Base-by-base conservation (phyloP, 1,140 invertebrate species). In the Trichoplusia ni region DNA sequence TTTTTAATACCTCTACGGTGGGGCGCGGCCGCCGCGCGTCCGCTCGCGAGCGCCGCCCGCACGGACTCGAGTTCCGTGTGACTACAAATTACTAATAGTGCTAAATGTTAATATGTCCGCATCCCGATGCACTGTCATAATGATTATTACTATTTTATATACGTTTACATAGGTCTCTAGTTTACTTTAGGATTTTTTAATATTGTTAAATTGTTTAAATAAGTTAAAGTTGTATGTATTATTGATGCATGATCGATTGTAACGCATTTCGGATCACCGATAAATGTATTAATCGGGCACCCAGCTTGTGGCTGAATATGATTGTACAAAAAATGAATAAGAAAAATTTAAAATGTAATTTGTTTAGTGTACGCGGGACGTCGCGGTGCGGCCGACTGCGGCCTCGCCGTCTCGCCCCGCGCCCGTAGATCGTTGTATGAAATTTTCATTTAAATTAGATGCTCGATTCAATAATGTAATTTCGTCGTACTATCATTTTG, bases 201-300 rank as follows among this genome's bases (percentile, higher is more conserved):
- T 87, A 86, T 84, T 86, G 85, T 88, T 90, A 88, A 87, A 90
- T 87, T 82, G 84, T 90, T 90, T 88, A 80, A 86, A 84, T 90
- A 88, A 88, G 84, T 90, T 90, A 82, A 84, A 85, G 78, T 88
- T 86, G 81, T 88, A 86, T 85, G 81, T 89, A 86, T 84, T 79
- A 84, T 82, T 84, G 80, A 86, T 76, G 80, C 81, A 79, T 81
- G 84, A 78, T 81, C 78, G 82, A 78, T 76, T 78, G 84, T 86
- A 83, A 77, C 77, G 82, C 79, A 82, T 82, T 82, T 82, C 71
- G 75, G 75, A 81, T 80, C 86, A 82, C 85, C 82, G 81, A 81
- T 79, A 65, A 79, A 74, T 80, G 79, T 85, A 86, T 80, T 74
- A 66, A 82, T 86, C 81, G 84, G 82, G 82, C 86, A 81, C 84